These are phyloP conservation scores for Macrocentrus cingulum DNA, from an alignment of 1,140 invertebrate species.

Conservation along the genomic window DNA sequence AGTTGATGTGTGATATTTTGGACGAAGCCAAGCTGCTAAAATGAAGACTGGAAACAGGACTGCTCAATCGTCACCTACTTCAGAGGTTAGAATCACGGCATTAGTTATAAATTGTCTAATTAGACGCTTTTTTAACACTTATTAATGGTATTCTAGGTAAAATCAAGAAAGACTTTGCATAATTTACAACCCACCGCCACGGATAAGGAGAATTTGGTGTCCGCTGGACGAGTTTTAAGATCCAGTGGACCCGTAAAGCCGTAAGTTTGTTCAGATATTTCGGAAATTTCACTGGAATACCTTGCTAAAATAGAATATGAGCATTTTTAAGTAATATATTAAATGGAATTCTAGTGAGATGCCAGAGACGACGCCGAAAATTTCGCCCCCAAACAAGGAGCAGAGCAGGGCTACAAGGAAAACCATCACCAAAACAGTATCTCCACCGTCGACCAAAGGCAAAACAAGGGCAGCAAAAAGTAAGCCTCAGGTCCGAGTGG, in stretches of 20 bases:
- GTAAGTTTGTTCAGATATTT: neutral
- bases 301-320: neutral
- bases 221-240: slow-evolving; percentile 49
- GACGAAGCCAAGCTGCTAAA: no score
- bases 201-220: slow-evolving; percentile 69
- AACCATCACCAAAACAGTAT: slow-evolving; percentile 64
- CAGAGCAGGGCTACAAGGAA: slow-evolving; percentile 45
- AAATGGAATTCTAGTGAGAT: slow-evolving; percentile 34
- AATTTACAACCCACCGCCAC: slow-evolving; percentile 64
- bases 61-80: slow-evolving; percentile 35
- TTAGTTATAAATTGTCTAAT: slow-evolving; percentile 9
- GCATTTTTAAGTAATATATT: neutral
- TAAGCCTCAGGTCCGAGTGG: slow-evolving; percentile 58
- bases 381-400: slow-evolving; percentile 27
- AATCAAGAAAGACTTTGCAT: slow-evolving; percentile 63
- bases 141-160: slow-evolving; percentile 33
- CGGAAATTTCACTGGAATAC: neutral
- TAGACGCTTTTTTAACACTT: neutral
- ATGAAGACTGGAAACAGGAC: slow-evolving; percentile 39
- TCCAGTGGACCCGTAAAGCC: slow-evolving; percentile 35
- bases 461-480: slow-evolving; percentile 49
- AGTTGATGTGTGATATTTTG: no score
- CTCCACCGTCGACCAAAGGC: no score
- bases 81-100: slow-evolving; percentile 42
- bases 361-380: slow-evolving; percentile 30